phyloP scores from a whole-genome alignment of 2,888 invertebrate genomes.

The Nycteola revayana region DNA sequence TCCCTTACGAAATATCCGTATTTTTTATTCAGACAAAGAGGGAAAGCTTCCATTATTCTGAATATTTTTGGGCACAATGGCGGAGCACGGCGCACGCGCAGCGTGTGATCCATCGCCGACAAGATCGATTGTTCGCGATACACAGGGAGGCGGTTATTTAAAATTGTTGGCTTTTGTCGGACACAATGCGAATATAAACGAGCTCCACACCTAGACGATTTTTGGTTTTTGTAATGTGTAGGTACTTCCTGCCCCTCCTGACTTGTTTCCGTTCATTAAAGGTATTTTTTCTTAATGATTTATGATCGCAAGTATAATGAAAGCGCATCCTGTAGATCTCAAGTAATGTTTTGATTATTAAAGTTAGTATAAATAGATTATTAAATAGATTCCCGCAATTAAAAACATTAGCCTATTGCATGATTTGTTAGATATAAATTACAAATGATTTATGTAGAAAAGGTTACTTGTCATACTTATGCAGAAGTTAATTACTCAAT shows the following conservation, averaged over 20 bases:
- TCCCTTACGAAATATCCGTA: slow-evolving; percentile 62
- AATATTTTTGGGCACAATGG: slow-evolving; percentile 69
- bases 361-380: too few relatives aligned
- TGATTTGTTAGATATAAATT: too few relatives aligned
- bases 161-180: slow-evolving; percentile 64
- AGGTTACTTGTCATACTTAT: slow-evolving; percentile 14
- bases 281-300: slow-evolving; percentile 40
- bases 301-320: slow-evolving; percentile 20
- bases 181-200: slow-evolving; percentile 61
- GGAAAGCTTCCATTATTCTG: slow-evolving; percentile 72
- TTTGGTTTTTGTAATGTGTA: slow-evolving; percentile 50
- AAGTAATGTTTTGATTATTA: too few relatives aligned
- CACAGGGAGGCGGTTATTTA: slow-evolving; percentile 64
- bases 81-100: slow-evolving; percentile 67
- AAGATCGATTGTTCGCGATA: slow-evolving; percentile 72
- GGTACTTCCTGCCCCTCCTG: slow-evolving; percentile 62
- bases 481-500: slow-evolving; percentile 28
- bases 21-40: slow-evolving; percentile 70
- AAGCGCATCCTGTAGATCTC: not conserved
- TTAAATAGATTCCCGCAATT: too few relatives aligned
- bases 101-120: slow-evolving; percentile 66
- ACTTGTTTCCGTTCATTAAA: slow-evolving; percentile 47
- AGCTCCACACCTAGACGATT: slow-evolving; percentile 62
- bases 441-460: too few relatives aligned
- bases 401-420: too few relatives aligned